Conservation (phyloP, 2,797 vertebrate genomes). For the Rhabdomys pumilio region DNA sequence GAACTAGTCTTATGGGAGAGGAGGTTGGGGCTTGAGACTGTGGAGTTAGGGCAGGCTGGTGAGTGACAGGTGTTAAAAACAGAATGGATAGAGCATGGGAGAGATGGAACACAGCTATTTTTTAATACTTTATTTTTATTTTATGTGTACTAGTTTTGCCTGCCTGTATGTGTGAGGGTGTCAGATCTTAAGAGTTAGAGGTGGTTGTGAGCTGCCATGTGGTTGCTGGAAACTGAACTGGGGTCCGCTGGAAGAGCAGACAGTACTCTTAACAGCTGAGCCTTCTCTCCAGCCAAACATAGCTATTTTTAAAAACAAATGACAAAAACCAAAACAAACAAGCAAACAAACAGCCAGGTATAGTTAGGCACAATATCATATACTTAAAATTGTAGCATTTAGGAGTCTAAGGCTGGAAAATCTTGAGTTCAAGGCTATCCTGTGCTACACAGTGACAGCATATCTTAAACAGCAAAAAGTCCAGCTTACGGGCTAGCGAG, state of each 20-base stretch:
- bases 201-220: background rate
- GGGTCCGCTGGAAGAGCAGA: background rate
- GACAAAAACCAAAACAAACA: background rate
- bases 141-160: background rate
- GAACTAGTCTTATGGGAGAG: background rate
- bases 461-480: background rate
- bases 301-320: background rate
- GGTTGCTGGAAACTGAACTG: background rate
- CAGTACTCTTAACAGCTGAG: background rate
- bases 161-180: background rate
- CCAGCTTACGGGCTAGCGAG: background rate
- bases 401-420: background rate
- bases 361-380: background rate
- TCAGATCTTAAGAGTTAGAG: background rate
- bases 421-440: background rate
- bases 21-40: no score
- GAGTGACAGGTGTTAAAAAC: background rate
- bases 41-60: background rate
- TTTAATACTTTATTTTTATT: background rate
- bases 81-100: background rate
- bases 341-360: background rate
- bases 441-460: background rate
- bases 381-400: background rate
- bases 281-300: background rate
- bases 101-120: background rate